Conservation (phyloP, 2,113 vertebrate species). For the Trinectes maculatus region DNA sequence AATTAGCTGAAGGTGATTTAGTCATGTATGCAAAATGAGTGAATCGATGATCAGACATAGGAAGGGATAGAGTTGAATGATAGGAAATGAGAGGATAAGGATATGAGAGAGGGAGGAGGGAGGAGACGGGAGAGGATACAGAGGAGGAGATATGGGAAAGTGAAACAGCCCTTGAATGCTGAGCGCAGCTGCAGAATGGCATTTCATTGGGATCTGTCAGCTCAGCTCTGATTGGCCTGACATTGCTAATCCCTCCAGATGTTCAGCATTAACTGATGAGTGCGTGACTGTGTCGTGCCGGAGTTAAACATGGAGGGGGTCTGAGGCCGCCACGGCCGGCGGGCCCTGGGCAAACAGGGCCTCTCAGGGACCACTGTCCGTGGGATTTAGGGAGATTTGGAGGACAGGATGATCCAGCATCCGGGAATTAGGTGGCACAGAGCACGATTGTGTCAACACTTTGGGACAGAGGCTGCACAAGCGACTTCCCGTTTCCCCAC, state of each 20-base stretch:
- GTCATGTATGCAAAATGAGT: not conserved
- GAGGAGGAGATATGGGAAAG: constrained; percentile 46
- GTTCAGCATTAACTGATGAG: constrained; percentile 84
- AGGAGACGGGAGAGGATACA: constrained; percentile 22
- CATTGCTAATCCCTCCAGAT: constrained; percentile 84
- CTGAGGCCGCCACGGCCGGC: constrained; percentile 53
- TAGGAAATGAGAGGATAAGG: not conserved
- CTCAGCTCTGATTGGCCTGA: constrained; percentile 78
- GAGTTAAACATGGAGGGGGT: constrained; percentile 37
- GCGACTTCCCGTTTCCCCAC: constrained; percentile 32
- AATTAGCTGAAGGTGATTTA: not conserved
- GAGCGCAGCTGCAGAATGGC: constrained; percentile 86
- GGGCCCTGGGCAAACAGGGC: constrained; percentile 71
- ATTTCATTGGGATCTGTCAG: constrained; percentile 84
- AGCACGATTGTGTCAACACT: constrained; percentile 75
- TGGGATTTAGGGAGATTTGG: constrained; percentile 78
- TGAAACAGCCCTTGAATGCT: constrained; percentile 71
- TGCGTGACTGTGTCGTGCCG: constrained; percentile 72
- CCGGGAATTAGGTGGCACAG: constrained; percentile 78
- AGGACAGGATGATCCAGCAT: constrained; percentile 78
- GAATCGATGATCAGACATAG: too few relatives aligned
- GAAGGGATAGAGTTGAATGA: not conserved
- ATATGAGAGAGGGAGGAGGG: not conserved
- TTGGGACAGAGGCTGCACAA: constrained; percentile 54
- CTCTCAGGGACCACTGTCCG: constrained; percentile 74